Evolutionary conservation across 37 sponge, comb jelly and placozoan genomes (phyloP).

Genomic region (Chondrosia reniformis): DNA sequence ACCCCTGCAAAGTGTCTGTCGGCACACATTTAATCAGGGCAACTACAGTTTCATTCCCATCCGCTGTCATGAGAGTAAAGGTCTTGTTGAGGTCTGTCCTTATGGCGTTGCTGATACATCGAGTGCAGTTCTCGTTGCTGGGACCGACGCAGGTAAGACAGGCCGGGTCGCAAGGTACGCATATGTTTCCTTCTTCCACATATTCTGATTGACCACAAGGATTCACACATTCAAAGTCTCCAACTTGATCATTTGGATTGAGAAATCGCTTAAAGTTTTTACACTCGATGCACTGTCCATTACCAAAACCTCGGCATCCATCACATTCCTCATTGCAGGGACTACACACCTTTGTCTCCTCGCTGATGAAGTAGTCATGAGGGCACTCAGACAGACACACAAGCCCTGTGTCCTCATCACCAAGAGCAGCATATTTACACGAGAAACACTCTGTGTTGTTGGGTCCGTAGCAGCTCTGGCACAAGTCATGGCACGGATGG

Average conservation of each 20-base stretch:
- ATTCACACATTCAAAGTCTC: not conserved
- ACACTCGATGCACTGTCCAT: conserved; percentile 16
- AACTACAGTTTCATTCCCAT: not conserved
- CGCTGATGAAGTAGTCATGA: not conserved
- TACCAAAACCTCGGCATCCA: conserved; percentile 25
- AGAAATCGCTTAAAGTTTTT: conserved; percentile 4
- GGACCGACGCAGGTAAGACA: conserved; percentile 31
- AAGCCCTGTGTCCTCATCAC: not conserved
- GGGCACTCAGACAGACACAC: not conserved
- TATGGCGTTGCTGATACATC: conserved; percentile 7
- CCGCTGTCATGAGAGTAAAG: not conserved
- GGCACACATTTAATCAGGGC: not conserved
- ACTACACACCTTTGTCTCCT: conserved; percentile 7
- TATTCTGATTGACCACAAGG: not conserved
- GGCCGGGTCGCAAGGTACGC: not conserved
- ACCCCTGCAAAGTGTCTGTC: not conserved
- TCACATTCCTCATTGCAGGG: conserved; percentile 43
- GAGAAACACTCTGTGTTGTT: not conserved
- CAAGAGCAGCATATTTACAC: conserved; percentile 13
- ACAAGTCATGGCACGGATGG: conserved; percentile 25
- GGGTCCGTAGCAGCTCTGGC: conserved; percentile 10
- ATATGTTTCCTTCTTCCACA: not conserved
- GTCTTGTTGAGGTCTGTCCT: not conserved
- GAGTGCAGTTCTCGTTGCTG: conserved; percentile 36
- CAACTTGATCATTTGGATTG: not conserved